Base-by-base conservation (phyloP, 2,888 invertebrate genomes). In the Megamerina dolium region DNA sequence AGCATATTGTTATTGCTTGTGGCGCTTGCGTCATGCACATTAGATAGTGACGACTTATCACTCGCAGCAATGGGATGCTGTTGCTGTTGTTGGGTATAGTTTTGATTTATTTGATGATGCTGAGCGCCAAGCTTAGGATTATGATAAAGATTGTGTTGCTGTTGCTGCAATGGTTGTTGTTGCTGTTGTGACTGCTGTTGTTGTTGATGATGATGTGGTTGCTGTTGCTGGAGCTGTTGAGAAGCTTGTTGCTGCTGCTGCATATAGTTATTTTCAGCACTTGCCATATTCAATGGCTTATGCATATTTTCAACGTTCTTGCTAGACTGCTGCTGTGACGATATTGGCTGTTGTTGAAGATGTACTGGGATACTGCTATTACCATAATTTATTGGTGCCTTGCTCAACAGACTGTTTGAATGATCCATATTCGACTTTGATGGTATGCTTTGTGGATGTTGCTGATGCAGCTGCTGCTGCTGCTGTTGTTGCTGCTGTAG, bases 171-270 rank as follows among this genome's bases (percentile, higher is more conserved):
- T 20, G 48, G 50, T 14, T 57, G 56, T 17, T 55, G 60, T 3
- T 50, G 53, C 3, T 54, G 45, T 5, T 48, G 37, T 13, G 54
- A 54, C 17, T 57, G 58, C 9, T 57, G 52, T 41, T 54, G 54
- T 5, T 49, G 37, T 26, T 48, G 48, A 30, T 50, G 50, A 12
- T 46, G 46, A 9, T 43, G 48, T 18, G 42, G 47, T 13, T 50
- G 52, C 20, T 57, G 49, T 37, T 56, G 60, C 27, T 55, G 57
- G 26, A 55, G 51, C n/a, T 57, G 55, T 31, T 55, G 54, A 36
- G 59, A 62, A 0, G 54, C 55, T 23, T 59, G 63, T 33, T 57
- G 59, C 0, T 53, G 40, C 26, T 19, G 31, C 5, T 40, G 38
- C n/a, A n/a, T n/a, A n/a, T n/a, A n/a, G n/a, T n/a, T n/a, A 9